Conservation (phyloP, 1,140 invertebrate species). For the Harpegnathos saltator region DNA sequence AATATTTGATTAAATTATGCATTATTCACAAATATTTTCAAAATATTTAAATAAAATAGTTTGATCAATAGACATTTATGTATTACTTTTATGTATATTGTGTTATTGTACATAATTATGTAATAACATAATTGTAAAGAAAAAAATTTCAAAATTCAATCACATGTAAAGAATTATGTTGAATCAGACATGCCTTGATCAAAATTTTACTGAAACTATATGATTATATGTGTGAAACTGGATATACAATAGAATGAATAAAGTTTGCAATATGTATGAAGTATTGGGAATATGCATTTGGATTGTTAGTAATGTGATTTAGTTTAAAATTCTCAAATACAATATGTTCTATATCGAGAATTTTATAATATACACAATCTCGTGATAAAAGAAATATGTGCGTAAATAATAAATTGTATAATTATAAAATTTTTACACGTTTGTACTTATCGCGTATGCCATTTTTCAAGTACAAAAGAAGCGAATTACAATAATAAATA, state of each 20-base stretch:
- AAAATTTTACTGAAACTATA: too few relatives aligned
- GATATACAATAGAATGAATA: background rate
- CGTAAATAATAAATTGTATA: slow-evolving; percentile 43
- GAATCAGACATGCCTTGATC: too few relatives aligned
- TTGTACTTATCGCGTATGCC: slow-evolving; percentile 12
- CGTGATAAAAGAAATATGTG: slow-evolving; percentile 25
- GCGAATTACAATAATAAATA: slow-evolving; percentile 44
- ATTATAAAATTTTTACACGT: slow-evolving; percentile 41
- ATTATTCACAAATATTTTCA: background rate
- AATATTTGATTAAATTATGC: background rate
- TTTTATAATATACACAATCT: background rate
- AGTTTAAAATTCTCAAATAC: background rate
- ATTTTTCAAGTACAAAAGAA: slow-evolving; percentile 29
- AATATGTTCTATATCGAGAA: background rate
- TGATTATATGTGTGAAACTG: background rate
- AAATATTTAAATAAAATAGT: background rate
- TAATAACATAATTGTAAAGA: background rate
- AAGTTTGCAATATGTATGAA: slow-evolving; percentile 4
- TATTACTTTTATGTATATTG: too few relatives aligned
- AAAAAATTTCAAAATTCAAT: background rate
- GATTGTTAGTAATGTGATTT: background rate
- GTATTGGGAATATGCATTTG: slow-evolving; percentile 21
- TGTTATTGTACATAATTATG: background rate
- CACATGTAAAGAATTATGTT: background rate
- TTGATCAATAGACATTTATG: background rate